Conservation (phyloP, 1,140 invertebrate species). For the Magallana angulata region DNA sequence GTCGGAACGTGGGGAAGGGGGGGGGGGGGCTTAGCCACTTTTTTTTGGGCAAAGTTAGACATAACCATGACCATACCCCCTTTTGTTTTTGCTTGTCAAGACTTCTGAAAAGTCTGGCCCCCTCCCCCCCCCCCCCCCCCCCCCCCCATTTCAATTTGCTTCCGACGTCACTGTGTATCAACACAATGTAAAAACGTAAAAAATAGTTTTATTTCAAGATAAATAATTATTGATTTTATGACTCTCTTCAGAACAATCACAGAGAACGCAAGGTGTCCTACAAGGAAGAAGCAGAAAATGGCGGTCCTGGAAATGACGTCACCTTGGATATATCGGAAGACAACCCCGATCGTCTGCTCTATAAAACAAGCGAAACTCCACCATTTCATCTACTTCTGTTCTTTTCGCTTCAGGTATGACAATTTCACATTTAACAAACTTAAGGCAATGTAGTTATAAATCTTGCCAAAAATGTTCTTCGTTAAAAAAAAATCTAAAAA, state of each 20-base stretch:
- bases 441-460: too few relatives aligned
- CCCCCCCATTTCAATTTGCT: not conserved
- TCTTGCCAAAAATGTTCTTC: too few relatives aligned
- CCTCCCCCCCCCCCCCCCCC: too few relatives aligned
- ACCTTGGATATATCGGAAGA: not conserved
- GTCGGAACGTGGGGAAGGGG: too few relatives aligned
- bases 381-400: conserved; percentile 31
- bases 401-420: conserved; percentile 25
- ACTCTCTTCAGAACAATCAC: not conserved
- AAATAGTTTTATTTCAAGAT: not conserved
- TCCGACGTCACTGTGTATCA: too few relatives aligned
- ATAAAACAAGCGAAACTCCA: conserved; percentile 40
- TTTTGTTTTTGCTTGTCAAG: not conserved
- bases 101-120: not conserved
- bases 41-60: too few relatives aligned
- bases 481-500: too few relatives aligned
- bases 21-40: too few relatives aligned
- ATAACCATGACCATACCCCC: too few relatives aligned
- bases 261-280: conserved; percentile 1
- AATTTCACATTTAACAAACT: too few relatives aligned
- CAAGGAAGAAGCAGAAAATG: not conserved
- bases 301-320: not conserved
- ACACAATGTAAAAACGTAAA: not conserved
- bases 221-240: not conserved
- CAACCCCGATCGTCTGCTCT: not conserved